phyloP scores from a whole-genome alignment of 2,113 vertebrate genomes.

The Saccopteryx bilineata region DNA sequence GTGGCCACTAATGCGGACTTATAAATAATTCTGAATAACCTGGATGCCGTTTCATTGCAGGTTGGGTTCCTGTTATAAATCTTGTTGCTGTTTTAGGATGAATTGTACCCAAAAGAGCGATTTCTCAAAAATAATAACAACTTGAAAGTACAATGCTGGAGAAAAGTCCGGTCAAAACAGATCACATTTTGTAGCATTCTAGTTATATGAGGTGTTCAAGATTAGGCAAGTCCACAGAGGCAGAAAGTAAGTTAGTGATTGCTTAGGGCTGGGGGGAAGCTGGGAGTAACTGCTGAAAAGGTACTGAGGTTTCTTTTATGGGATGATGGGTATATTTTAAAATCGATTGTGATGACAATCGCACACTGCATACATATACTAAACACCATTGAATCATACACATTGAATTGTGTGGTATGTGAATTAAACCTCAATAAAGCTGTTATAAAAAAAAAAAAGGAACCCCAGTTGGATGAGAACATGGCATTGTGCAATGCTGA shows the following conservation, averaged over 20 bases:
- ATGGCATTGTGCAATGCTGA: background rate
- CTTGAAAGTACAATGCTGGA: background rate
- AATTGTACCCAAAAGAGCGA: background rate
- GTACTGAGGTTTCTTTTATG: background rate
- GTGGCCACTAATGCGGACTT: background rate
- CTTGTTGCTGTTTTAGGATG: background rate
- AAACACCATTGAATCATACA: background rate
- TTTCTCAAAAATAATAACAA: background rate
- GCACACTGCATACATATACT: background rate
- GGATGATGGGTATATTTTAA: background rate
- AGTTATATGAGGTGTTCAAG: background rate
- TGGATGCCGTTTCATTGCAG: background rate
- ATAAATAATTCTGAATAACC: background rate
- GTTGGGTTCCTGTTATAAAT: background rate
- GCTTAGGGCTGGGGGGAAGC: background rate
- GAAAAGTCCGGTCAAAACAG: background rate
- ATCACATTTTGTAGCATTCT: background rate
- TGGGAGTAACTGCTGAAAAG: background rate
- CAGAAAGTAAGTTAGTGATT: background rate
- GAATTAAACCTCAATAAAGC: background rate
- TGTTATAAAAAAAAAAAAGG: background rate
- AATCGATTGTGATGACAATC: background rate
- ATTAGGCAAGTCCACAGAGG: background rate
- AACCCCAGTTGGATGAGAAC: background rate
- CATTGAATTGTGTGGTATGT: background rate